Evolutionary conservation across 2,888 invertebrate species (phyloP).

Genomic region (Meganola albula): DNA sequence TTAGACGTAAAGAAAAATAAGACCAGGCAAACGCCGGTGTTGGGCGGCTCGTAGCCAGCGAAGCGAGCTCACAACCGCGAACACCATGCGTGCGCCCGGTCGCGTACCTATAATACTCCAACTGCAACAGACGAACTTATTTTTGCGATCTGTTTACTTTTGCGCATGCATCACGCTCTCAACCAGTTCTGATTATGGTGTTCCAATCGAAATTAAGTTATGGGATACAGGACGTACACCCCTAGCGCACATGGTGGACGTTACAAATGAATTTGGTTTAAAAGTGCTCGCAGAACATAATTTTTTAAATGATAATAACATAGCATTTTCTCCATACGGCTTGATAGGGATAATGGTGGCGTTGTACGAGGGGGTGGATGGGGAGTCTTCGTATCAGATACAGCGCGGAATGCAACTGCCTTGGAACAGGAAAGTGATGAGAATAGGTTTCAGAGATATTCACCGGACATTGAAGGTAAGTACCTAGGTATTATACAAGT

Average conservation of each 20-base stretch:
- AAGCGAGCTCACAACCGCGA: conserved; percentile 56
- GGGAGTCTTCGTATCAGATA: conserved; percentile 84
- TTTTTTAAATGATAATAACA: conserved; percentile 85
- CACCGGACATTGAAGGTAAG: conserved; percentile 88
- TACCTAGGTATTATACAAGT: too few species aligned
- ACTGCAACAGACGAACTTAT: neutral
- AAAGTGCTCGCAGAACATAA: conserved; percentile 84
- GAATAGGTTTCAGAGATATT: conserved; percentile 89
- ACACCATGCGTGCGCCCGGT: conserved; percentile 55
- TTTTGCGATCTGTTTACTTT: conserved; percentile 31
- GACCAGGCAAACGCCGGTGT: conserved; percentile 35
- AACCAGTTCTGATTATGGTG: conserved; percentile 43
- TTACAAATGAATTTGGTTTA: conserved; percentile 85
- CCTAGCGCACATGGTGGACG: conserved; percentile 86
- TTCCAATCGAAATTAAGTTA: conserved; percentile 64
- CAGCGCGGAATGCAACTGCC: conserved; percentile 83
- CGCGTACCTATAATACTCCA: conserved; percentile 35
- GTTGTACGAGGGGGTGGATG: conserved; percentile 86
- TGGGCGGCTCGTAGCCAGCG: conserved; percentile 41
- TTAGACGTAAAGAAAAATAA: conserved; percentile 59
- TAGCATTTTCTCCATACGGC: conserved; percentile 91
- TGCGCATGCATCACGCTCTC: conserved; percentile 31
- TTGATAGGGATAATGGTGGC: conserved; percentile 88
- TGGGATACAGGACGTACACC: conserved; percentile 76
- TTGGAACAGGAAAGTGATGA: conserved; percentile 82